phyloP scores from a whole-genome alignment of 1,140 invertebrate species.

The Tyrophagus putrescentiae region DNA sequence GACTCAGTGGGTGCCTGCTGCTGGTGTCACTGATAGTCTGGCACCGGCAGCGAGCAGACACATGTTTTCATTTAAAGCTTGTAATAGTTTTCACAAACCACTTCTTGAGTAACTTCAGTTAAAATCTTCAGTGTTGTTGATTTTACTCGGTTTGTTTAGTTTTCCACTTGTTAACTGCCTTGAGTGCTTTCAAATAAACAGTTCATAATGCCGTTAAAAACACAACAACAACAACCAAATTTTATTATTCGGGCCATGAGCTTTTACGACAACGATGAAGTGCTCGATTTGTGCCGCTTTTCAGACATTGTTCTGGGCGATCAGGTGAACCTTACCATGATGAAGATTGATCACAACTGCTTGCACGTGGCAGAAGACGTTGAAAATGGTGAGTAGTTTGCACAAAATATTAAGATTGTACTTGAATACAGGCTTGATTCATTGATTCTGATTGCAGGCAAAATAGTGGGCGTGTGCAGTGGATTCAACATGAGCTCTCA shows the following conservation, averaged over 20 bases:
- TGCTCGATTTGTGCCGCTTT: constrained; percentile 6
- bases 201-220: constrained; percentile 10
- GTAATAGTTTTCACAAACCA: not conserved
- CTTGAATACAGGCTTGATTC: not conserved
- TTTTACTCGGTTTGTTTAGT: not conserved
- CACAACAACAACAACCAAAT: no score
- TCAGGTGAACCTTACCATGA: constrained; percentile 17
- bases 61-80: no score
- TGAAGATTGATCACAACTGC: constrained; percentile 18
- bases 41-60: no score
- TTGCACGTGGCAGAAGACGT: constrained; percentile 17
- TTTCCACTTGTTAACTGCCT: not conserved
- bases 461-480: constrained; percentile 24
- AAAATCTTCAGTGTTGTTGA: not conserved
- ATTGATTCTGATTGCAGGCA: constrained; percentile 19
- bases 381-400: constrained; percentile 8
- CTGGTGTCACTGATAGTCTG: no score
- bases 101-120: not conserved
- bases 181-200: no score
- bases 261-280: constrained; percentile 17
- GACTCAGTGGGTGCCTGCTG: no score
- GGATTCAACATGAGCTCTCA: constrained; percentile 23
- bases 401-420: not conserved
- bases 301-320: not conserved
- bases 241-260: constrained; percentile 15